phyloP scores from a whole-genome alignment of 2,888 invertebrate genomes.

The Cryptus viduatorius region DNA sequence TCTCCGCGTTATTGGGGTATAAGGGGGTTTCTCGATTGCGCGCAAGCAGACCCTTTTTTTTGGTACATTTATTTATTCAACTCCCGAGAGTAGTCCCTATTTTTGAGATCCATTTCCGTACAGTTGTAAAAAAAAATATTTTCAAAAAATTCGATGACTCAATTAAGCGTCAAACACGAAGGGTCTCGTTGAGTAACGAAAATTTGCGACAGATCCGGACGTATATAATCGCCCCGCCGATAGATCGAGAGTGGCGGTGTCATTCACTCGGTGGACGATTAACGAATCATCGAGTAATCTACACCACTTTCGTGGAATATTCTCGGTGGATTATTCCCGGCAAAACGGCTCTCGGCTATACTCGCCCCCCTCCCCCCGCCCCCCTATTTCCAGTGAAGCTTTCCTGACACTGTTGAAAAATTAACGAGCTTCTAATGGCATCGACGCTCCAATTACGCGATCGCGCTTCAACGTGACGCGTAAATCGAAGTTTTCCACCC shows the following conservation, averaged over 20 bases:
- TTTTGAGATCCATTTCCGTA: too few relatives aligned
- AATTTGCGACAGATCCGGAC: conserved; percentile 4
- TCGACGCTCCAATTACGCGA: conserved; percentile 52
- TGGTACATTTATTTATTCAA: background rate
- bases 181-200: conserved; percentile 38
- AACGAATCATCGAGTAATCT: conserved; percentile 40
- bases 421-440: conserved; percentile 60
- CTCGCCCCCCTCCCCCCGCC: background rate
- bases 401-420: conserved; percentile 35
- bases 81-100: background rate
- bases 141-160: background rate
- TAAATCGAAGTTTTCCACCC: conserved; percentile 13
- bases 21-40: background rate
- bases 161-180: conserved; percentile 11
- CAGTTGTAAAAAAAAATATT: too few relatives aligned
- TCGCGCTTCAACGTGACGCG: conserved; percentile 21
- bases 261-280: conserved; percentile 12
- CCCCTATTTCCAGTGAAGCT: background rate
- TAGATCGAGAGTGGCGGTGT: background rate
- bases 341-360: background rate
- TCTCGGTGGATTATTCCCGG: conserved; percentile 22
- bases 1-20: background rate
- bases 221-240: background rate
- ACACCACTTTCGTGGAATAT: conserved; percentile 12
- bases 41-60: background rate